These are phyloP conservation scores for Brachyrhaphis roseni DNA, from an alignment of 2,797 vertebrate species.

Conservation along the genomic window DNA sequence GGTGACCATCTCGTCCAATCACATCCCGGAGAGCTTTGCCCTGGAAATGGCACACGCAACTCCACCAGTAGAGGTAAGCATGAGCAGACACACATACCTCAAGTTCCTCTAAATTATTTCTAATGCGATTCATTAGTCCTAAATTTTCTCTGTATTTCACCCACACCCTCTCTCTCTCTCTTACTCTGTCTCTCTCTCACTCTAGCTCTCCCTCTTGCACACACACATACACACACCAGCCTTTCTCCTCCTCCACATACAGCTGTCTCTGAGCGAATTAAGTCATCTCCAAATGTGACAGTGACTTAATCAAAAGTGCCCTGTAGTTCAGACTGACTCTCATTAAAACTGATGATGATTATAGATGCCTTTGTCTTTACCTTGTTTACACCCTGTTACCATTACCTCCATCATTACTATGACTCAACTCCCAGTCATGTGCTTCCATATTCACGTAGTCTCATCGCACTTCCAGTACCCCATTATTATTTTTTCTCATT, in stretches of 20 bases:
- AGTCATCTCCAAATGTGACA: slow-evolving; percentile 64
- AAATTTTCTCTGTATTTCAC: slow-evolving; percentile 26
- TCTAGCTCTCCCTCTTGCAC: too few relatives aligned
- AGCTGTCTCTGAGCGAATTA: slow-evolving; percentile 58
- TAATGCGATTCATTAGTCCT: slow-evolving; percentile 40
- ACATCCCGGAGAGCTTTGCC: slow-evolving; percentile 95
- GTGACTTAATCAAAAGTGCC: slow-evolving; percentile 66
- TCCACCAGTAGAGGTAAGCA: slow-evolving; percentile 95
- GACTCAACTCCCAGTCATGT: slow-evolving; percentile 61
- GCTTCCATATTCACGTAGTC: slow-evolving; percentile 62
- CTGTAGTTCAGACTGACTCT: slow-evolving; percentile 63
- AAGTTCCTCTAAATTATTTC: slow-evolving; percentile 36
- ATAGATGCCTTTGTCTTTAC: slow-evolving; percentile 72
- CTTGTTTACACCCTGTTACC: slow-evolving; percentile 72
- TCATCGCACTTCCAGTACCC: background rate
- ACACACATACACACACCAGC: slow-evolving; percentile 24
- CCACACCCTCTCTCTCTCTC: background rate
- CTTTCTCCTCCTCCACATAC: slow-evolving; percentile 42
- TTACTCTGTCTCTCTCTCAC: background rate
- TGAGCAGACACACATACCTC: slow-evolving; percentile 15
- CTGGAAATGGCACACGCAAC: slow-evolving; percentile 94
- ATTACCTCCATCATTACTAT: slow-evolving; percentile 52
- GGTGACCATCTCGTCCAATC: slow-evolving; percentile 97
- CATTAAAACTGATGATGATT: slow-evolving; percentile 71
- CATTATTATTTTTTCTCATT: slow-evolving; percentile 33